phyloP scores from a whole-genome alignment of 1,140 invertebrate species.

The Zaprionus kolodkinae region DNA sequence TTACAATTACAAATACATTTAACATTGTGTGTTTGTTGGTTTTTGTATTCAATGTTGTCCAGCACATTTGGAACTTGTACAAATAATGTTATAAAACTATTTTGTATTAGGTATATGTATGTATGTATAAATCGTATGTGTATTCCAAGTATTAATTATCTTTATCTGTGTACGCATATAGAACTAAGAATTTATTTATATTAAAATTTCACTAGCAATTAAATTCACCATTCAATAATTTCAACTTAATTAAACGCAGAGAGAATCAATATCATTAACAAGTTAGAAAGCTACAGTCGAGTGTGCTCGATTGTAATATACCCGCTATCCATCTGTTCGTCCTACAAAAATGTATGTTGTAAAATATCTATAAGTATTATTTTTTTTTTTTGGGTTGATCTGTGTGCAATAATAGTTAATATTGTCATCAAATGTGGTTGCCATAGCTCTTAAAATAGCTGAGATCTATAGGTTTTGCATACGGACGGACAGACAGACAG shows the following conservation, averaged over 20 bases:
- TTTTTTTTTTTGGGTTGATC: no score
- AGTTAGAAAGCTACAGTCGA: no score
- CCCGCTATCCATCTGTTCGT: no score
- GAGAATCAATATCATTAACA: constrained; percentile 66
- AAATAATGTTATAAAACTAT: constrained; percentile 63
- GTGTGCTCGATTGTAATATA: no score
- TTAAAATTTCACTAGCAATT: constrained; percentile 79
- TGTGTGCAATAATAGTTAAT: no score
- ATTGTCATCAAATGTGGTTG: no score
- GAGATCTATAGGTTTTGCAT: no score
- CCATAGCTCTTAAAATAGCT: no score
- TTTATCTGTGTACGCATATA: constrained; percentile 36
- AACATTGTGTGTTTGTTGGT: constrained; percentile 29
- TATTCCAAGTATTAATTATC: constrained; percentile 1
- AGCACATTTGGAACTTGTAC: constrained; percentile 66
- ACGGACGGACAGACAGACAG: no score
- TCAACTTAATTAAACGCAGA: constrained; percentile 70
- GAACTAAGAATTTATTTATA: constrained; percentile 78
- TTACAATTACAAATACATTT: constrained; percentile 34
- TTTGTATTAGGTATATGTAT: constrained; percentile 47
- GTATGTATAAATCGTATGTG: constrained; percentile 13
- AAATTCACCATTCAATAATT: constrained; percentile 78
- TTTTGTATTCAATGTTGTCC: constrained; percentile 55
- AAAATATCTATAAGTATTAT: no score
- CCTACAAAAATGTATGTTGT: no score